phyloP scores from a whole-genome alignment of 2,113 vertebrate genomes.

The Ranitomeya variabilis region DNA sequence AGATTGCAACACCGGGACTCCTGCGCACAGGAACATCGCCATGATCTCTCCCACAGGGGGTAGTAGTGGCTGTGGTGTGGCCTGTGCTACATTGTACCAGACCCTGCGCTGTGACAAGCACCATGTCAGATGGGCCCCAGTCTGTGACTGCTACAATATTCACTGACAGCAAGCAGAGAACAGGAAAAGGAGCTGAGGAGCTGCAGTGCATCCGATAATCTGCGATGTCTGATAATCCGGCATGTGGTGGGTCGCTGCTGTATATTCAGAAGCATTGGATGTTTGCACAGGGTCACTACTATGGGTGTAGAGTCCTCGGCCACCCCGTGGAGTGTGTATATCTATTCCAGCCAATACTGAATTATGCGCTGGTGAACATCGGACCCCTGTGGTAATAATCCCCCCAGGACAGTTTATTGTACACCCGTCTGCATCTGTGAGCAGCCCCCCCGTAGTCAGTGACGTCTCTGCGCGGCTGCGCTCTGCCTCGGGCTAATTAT shows the following conservation, averaged over 20 bases:
- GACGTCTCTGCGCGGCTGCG: not conserved
- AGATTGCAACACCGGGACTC: not conserved
- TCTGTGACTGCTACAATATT: too few relatives aligned
- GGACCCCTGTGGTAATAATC: not conserved
- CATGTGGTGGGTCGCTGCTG: not conserved
- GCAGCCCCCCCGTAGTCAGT: not conserved
- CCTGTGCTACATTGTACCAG: too few relatives aligned
- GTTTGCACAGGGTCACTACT: not conserved
- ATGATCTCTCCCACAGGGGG: too few relatives aligned
- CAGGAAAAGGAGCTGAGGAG: too few relatives aligned
- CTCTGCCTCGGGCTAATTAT: constrained; percentile 36
- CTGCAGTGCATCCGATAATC: not conserved
- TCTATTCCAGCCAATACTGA: not conserved
- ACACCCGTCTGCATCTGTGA: not conserved
- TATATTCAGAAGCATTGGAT: not conserved
- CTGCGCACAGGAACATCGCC: too few relatives aligned
- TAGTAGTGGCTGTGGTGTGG: too few relatives aligned
- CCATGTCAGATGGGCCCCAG: too few relatives aligned
- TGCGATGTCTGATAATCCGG: not conserved
- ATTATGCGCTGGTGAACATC: not conserved
- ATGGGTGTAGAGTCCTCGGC: too few relatives aligned
- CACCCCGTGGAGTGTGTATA: not conserved
- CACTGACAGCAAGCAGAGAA: too few relatives aligned
- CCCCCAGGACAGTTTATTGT: not conserved
- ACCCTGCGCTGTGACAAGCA: too few relatives aligned